Conservation (phyloP, 2,113 vertebrate species). For the Brienomyrus brachyistius region DNA sequence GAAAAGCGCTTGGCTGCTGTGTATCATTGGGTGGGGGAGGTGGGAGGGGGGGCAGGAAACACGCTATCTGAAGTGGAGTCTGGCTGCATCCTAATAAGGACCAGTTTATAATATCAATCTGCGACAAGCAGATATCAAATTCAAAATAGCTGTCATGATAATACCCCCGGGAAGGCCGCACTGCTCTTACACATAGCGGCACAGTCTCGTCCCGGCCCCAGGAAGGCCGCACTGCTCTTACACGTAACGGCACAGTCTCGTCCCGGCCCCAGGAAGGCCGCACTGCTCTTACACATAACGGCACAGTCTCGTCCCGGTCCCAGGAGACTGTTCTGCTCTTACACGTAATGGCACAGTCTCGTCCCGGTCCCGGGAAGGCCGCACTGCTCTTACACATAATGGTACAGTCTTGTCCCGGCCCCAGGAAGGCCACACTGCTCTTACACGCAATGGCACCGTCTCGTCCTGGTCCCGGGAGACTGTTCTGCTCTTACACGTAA, state of each 20-base stretch:
- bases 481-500: no score
- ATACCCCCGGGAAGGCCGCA: background rate
- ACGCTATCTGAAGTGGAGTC: background rate
- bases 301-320: background rate
- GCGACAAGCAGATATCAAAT: background rate
- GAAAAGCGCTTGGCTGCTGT: slow-evolving; percentile 29
- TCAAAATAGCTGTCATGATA: background rate
- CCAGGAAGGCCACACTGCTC: no score
- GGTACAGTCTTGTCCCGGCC: no score
- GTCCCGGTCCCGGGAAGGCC: no score
- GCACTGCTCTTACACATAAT: no score
- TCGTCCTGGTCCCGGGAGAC: no score
- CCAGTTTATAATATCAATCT: background rate
- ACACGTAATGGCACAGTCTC: no score
- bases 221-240: background rate
- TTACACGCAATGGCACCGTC: no score
- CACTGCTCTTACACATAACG: background rate
- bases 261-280: background rate
- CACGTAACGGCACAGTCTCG: background rate
- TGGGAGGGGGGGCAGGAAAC: background rate
- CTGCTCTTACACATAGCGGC: background rate
- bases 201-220: background rate
- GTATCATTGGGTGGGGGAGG: slow-evolving; percentile 30
- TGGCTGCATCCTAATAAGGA: background rate
- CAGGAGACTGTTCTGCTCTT: no score